Conservation (phyloP, 2,113 vertebrate genomes). For the Lophotis ruficrista region DNA sequence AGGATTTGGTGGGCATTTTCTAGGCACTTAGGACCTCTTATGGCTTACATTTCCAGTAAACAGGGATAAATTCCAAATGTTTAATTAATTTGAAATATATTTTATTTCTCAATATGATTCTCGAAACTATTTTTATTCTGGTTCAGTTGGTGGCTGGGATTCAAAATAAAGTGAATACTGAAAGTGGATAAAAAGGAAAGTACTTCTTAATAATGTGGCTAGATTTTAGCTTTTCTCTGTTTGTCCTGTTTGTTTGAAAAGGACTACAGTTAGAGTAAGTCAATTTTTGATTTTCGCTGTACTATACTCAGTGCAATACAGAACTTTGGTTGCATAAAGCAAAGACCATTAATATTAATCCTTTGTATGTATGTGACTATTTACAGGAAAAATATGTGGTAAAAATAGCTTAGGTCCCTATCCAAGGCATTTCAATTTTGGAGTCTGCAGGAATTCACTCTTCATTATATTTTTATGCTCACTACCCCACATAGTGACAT, state of each 20-base stretch:
- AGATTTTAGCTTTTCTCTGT: background rate
- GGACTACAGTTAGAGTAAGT: background rate
- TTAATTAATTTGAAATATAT: constrained; percentile 53
- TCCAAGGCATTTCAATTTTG: background rate
- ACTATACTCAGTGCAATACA: background rate
- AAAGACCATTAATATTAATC: background rate
- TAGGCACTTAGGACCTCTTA: background rate
- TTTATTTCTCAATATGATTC: constrained; percentile 48
- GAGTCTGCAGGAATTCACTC: background rate
- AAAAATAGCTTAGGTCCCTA: background rate
- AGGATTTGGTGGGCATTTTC: constrained; percentile 15
- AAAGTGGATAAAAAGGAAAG: background rate
- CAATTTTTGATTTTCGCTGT: background rate
- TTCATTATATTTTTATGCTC: background rate
- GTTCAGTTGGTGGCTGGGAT: background rate
- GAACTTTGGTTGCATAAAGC: background rate
- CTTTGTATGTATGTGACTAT: background rate
- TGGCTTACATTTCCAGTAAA: constrained; percentile 37
- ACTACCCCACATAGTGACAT: background rate
- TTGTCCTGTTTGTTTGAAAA: background rate
- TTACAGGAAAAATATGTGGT: background rate
- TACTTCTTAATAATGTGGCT: background rate
- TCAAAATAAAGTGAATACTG: background rate
- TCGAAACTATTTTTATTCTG: constrained; percentile 32
- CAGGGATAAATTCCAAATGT: constrained; percentile 23